Conservation (phyloP, 1,140 invertebrate genomes). For the Pomacea maculata region DNA sequence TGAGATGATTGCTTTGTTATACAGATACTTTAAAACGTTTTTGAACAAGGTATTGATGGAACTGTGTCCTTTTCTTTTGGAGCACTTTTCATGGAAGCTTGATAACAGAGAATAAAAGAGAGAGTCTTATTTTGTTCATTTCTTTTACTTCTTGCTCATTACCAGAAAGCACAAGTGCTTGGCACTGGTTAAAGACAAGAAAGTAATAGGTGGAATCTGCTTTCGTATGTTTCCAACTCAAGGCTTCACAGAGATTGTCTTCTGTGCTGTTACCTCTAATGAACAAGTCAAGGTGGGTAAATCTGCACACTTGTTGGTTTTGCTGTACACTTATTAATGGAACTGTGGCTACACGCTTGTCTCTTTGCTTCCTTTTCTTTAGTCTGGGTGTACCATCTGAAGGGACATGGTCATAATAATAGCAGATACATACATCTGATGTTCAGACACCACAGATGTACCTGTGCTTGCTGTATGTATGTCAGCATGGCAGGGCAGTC, state of each 20-base stretch:
- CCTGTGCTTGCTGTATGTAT: no score
- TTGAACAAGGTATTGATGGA: no score
- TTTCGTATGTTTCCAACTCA: constrained; percentile 93
- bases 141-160: neutral
- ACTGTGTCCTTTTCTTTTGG: no score
- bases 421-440: neutral
- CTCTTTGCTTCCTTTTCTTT: neutral
- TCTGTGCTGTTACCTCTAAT: constrained; percentile 95
- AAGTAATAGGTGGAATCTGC: constrained; percentile 97
- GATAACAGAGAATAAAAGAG: no score
- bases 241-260: constrained; percentile 99
- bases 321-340: neutral
- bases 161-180: constrained; percentile 92
- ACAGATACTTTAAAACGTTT: no score
- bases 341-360: neutral
- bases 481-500: no score
- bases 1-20: neutral
- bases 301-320: neutral
- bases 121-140: no score
- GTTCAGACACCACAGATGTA: neutral
- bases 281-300: constrained; percentile 82
- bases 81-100: no score
- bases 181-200: constrained; percentile 86
- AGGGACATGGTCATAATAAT: neutral
- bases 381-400: neutral